Evolutionary conservation across 2,888 invertebrate species (phyloP).

Genomic region (Gnatocerus cornutus): DNA sequence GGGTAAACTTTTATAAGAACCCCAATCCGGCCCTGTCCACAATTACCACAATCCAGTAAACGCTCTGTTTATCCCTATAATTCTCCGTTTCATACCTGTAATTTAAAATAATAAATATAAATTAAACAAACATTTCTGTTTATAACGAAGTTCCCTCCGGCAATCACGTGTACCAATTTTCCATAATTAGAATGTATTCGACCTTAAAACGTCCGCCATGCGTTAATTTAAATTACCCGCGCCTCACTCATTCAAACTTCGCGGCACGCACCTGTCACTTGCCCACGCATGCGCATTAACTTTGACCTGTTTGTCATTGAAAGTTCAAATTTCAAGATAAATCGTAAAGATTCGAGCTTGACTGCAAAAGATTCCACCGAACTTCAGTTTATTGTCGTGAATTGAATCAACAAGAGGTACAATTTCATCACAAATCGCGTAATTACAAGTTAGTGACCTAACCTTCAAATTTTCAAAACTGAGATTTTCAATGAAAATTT

Average conservation of each 20-base stretch:
- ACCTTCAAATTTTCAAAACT: slow-evolving; percentile 29
- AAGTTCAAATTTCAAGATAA: slow-evolving; percentile 53
- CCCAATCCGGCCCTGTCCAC: too few relatives aligned
- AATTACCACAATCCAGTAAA: too few relatives aligned
- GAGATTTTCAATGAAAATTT: slow-evolving; percentile 14
- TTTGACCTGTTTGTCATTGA: slow-evolving; percentile 60
- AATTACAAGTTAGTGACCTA: background rate
- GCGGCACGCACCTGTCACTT: background rate
- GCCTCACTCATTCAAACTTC: slow-evolving; percentile 5
- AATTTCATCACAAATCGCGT: background rate
- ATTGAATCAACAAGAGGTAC: slow-evolving; percentile 12
- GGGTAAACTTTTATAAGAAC: too few relatives aligned
- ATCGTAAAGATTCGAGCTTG: slow-evolving; percentile 16
- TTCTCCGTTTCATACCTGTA: too few relatives aligned
- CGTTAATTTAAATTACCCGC: too few relatives aligned
- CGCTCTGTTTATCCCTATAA: too few relatives aligned
- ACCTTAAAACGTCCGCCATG: too few relatives aligned
- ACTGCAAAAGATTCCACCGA: slow-evolving; percentile 14
- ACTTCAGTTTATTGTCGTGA: slow-evolving; percentile 1
- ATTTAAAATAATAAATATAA: too few relatives aligned
- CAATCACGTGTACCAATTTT: too few relatives aligned
- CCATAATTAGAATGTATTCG: too few relatives aligned
- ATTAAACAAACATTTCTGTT: too few relatives aligned
- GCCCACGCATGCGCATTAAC: slow-evolving; percentile 23
- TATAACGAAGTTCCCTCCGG: too few relatives aligned